Evolutionary conservation across 2,113 vertebrate genomes (phyloP).

Genomic region (Gopherus flavomarginatus): DNA sequence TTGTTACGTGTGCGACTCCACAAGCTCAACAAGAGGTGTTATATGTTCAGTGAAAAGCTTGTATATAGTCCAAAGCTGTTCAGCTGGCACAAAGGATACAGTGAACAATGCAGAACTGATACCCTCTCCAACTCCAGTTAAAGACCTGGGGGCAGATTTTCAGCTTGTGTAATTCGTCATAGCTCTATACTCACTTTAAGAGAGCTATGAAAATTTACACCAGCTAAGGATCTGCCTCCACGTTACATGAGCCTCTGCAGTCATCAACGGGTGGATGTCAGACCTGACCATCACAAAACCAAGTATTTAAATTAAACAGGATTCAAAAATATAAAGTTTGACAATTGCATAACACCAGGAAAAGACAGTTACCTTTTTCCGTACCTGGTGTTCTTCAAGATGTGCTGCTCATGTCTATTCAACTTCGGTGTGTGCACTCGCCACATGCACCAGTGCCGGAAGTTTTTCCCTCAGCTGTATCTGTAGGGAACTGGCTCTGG

Average conservation of each 20-base stretch:
- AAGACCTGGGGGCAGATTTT: not conserved
- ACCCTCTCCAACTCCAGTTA: not conserved
- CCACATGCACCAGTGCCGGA: too few species aligned
- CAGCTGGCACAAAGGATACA: not conserved
- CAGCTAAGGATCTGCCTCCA: not conserved
- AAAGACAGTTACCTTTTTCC: too few species aligned
- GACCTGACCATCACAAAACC: not conserved
- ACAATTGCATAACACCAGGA: not conserved
- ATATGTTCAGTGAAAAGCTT: not conserved
- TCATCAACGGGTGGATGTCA: not conserved
- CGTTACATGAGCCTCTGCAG: not conserved
- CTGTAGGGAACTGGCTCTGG: too few species aligned
- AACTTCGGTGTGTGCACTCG: too few species aligned
- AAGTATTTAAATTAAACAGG: not conserved
- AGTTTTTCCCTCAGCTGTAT: too few species aligned
- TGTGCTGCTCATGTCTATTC: too few species aligned
- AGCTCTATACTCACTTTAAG: not conserved
- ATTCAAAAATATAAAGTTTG: rapidly evolving
- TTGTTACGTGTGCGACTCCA: not conserved
- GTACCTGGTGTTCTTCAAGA: too few species aligned
- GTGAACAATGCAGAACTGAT: not conserved
- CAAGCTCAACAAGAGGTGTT: not conserved
- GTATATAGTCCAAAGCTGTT: not conserved
- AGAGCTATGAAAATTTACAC: not conserved
- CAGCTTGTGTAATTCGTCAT: not conserved